Evolutionary conservation across 2,888 invertebrate species (phyloP).

Genomic region (Brachypterus glaber): DNA sequence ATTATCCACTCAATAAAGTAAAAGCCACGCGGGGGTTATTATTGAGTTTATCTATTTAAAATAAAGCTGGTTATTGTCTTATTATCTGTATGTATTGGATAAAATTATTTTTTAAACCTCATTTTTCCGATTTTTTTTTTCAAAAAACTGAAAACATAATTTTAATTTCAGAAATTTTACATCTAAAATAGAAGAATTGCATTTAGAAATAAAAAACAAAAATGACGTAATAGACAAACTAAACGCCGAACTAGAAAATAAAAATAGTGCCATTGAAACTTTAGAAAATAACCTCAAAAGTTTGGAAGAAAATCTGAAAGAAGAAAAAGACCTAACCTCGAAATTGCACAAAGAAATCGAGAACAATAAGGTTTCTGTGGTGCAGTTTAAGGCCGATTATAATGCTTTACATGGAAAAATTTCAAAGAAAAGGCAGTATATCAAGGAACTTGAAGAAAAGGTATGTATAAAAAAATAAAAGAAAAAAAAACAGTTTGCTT

Average conservation of each 20-base stretch:
- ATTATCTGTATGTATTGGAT: too few relatives aligned
- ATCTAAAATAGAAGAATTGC: too few relatives aligned
- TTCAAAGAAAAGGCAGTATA: conserved; percentile 29
- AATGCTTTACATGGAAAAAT: conserved; percentile 44
- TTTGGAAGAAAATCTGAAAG: conserved; percentile 14
- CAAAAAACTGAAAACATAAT: too few relatives aligned
- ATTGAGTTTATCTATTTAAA: too few relatives aligned
- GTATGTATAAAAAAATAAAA: conserved; percentile 28
- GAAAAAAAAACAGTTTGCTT: too few relatives aligned
- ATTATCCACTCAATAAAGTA: too few relatives aligned
- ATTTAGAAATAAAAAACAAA: conserved; percentile 1
- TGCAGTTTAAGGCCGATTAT: conserved; percentile 38
- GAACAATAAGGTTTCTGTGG: conserved; percentile 19
- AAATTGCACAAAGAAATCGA: conserved; percentile 17
- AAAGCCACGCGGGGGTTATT: too few relatives aligned
- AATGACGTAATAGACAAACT: conserved; percentile 4
- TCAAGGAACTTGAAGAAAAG: conserved; percentile 21
- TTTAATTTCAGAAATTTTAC: too few relatives aligned
- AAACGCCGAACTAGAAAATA: conserved; percentile 1
- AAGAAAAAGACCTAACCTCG: conserved; percentile 11
- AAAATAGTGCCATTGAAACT: conserved; percentile 5
- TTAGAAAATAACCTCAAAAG: conserved; percentile 9
- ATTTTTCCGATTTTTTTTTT: too few relatives aligned
- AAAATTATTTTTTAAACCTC: too few relatives aligned
- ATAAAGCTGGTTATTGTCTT: too few relatives aligned